phyloP scores from a whole-genome alignment of 2,888 invertebrate species.

The Latheticus oryzae region DNA sequence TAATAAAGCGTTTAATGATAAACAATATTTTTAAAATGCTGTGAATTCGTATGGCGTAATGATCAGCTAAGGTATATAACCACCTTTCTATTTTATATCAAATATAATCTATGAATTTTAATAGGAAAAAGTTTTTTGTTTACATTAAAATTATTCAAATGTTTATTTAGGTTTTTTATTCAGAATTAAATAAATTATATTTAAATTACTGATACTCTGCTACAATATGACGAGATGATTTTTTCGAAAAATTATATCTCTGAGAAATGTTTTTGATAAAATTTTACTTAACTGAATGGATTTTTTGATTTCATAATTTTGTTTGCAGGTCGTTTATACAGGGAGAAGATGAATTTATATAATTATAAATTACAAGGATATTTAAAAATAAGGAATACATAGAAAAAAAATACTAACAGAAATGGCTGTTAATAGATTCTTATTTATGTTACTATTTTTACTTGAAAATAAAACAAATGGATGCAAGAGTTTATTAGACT shows the following conservation, averaged over 20 bases:
- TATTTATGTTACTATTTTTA: constrained; percentile 50
- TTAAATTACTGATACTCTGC: too few species aligned
- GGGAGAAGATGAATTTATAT: constrained; percentile 19
- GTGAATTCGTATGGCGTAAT: constrained; percentile 47
- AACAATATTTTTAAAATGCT: constrained; percentile 37
- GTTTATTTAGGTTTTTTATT: too few species aligned
- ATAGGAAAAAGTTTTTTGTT: too few species aligned
- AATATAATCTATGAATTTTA: too few species aligned
- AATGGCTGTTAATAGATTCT: constrained; percentile 39
- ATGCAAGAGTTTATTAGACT: constrained; percentile 44
- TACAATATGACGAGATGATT: too few species aligned
- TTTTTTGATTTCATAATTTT: constrained; percentile 4
- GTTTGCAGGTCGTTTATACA: constrained; percentile 18
- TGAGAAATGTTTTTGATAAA: too few species aligned
- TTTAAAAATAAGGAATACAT: constrained; percentile 14
- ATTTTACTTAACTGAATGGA: too few species aligned
- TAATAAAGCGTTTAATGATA: constrained; percentile 22
- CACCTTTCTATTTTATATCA: too few species aligned
- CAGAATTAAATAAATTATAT: too few species aligned
- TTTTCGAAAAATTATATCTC: too few species aligned
- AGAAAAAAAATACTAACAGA: constrained; percentile 10
- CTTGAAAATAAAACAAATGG: constrained; percentile 41
- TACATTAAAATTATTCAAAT: too few species aligned
- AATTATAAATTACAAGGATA: constrained; percentile 10
- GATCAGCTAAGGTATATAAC: constrained; percentile 38